Percentiles rank a stretch among this genome's conserved stretches.
Conservation (phyloP, 1,140 invertebrate species). For the Trissolcus basalis region DNA sequence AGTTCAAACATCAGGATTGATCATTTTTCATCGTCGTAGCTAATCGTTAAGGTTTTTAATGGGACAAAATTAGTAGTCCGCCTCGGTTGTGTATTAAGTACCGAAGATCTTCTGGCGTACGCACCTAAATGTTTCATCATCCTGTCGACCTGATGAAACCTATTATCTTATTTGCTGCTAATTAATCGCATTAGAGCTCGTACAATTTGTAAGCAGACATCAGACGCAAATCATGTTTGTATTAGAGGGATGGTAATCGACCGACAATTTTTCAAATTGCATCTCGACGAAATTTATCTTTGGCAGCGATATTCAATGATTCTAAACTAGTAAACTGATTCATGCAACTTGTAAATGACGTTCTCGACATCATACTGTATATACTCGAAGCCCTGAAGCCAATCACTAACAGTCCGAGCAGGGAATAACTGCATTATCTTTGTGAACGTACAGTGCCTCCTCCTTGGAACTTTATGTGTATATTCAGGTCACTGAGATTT, state of each 20-base stretch:
- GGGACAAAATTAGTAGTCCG: too few species aligned
- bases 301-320: constrained; percentile 68
- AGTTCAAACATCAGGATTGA: too few species aligned
- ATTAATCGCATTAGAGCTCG: constrained; percentile 40
- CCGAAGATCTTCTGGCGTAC: too few species aligned
- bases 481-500: constrained; percentile 31
- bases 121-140: too few species aligned
- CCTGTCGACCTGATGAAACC: constrained; percentile 8
- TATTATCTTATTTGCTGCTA: constrained; percentile 41
- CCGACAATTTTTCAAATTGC: constrained; percentile 50
- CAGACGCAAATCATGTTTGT: constrained; percentile 10
- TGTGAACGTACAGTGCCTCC: constrained; percentile 67
- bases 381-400: constrained; percentile 71
- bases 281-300: constrained; percentile 61
- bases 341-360: constrained; percentile 68
- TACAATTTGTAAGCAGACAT: constrained; percentile 16
- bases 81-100: too few species aligned
- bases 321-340: constrained; percentile 71
- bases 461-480: constrained; percentile 26
- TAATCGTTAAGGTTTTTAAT: too few species aligned
- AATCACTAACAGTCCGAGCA: constrained; percentile 74
- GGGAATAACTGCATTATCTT: constrained; percentile 75
- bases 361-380: constrained; percentile 63
- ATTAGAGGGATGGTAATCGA: constrained; percentile 26
- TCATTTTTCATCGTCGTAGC: too few species aligned